A percentile compares a stretch with the other conserved stretches of the same genome.
phyloP scores from a whole-genome alignment of 2,113 vertebrate species.

The Sinosuthora webbiana region DNA sequence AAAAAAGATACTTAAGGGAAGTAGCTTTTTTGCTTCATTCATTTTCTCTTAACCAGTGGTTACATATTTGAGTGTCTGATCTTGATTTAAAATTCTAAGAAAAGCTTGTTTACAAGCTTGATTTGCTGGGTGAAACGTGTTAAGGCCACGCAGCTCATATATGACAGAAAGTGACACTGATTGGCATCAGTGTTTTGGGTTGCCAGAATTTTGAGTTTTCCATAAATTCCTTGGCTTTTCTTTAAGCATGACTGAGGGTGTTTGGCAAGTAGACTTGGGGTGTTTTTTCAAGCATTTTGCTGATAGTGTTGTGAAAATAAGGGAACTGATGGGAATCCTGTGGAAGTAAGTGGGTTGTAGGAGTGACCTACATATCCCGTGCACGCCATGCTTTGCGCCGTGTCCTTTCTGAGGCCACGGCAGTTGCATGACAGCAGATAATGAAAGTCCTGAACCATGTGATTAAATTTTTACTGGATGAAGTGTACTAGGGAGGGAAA shows the following conservation, averaged over 20 bases:
- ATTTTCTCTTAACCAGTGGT: background rate
- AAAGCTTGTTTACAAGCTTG: background rate
- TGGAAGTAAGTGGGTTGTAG: background rate
- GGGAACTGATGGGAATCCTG: background rate
- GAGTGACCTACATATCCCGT: conserved; percentile 3
- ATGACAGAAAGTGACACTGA: background rate
- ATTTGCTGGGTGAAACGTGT: background rate
- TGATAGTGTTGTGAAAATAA: background rate
- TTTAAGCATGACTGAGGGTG: background rate
- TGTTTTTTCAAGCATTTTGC: background rate
- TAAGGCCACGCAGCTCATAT: fast-evolving
- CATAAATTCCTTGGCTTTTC: background rate
- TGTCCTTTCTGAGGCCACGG: conserved; percentile 55
- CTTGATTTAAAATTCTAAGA: background rate
- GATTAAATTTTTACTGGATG: conserved; percentile 77
- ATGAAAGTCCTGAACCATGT: conserved; percentile 75
- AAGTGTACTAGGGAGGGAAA: conserved; percentile 6
- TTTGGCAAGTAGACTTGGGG: background rate
- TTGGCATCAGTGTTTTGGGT: background rate
- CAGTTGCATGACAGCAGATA: conserved; percentile 66
- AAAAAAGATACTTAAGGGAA: background rate
- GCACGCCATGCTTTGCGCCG: background rate
- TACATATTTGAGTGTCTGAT: background rate
- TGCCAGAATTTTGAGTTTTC: background rate
- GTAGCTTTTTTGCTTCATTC: background rate